phyloP scores from a whole-genome alignment of 2,113 vertebrate species.

The Nyctereutes procyonoides region DNA sequence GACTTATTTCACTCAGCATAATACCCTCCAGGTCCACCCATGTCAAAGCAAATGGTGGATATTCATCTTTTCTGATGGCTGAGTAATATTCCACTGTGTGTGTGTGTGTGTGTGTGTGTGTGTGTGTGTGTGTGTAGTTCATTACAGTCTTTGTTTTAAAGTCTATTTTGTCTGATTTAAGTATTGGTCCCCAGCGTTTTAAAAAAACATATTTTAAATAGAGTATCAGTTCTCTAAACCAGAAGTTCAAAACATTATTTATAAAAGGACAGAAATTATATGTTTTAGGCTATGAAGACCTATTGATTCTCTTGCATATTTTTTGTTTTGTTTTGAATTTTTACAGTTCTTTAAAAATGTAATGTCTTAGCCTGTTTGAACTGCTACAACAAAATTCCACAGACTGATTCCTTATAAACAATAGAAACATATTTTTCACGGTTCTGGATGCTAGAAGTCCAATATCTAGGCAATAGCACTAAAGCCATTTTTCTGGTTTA shows the following conservation, averaged over 20 bases:
- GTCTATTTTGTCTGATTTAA: not conserved
- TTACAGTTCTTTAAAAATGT: not conserved
- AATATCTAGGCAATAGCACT: not conserved
- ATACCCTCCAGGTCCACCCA: too few relatives aligned
- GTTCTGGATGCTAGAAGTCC: not conserved
- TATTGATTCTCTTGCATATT: not conserved
- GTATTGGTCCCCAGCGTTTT: not conserved
- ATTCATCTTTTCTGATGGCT: too few relatives aligned
- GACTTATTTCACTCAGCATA: too few relatives aligned
- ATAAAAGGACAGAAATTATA: not conserved
- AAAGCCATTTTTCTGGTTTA: not conserved
- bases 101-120: not conserved
- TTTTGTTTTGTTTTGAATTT: not conserved
- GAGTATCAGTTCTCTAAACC: not conserved
- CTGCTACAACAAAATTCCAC: not conserved
- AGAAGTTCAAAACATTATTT: not conserved
- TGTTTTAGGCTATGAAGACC: not conserved
- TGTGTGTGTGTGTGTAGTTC: not conserved
- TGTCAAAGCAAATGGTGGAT: too few relatives aligned
- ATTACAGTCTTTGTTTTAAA: not conserved
- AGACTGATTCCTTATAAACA: not conserved
- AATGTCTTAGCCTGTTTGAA: not conserved
- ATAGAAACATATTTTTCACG: not conserved
- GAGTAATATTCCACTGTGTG: too few relatives aligned
- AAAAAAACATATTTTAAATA: not conserved